Percentiles rank a stretch among this genome's conserved stretches.
phyloP scores from a whole-genome alignment of 2,113 vertebrate species.

The Marmota monax region DNA sequence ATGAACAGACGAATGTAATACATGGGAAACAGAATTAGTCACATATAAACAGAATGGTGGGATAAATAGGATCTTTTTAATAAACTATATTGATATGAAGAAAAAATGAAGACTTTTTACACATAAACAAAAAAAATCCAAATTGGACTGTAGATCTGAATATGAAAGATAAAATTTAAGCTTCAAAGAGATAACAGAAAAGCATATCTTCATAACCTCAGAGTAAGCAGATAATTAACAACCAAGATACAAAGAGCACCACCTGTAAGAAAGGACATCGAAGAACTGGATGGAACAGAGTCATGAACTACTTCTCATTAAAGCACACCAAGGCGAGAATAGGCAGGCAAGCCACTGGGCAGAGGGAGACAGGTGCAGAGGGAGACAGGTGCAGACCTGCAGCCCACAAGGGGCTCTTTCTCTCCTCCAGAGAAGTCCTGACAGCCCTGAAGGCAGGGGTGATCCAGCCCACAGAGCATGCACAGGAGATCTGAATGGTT shows the following conservation, averaged over 20 bases:
- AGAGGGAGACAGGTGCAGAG: not conserved
- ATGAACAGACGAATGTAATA: not conserved
- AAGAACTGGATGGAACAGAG: not conserved
- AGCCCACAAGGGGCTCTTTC: not conserved
- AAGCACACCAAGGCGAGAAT: not conserved
- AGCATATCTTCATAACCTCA: not conserved
- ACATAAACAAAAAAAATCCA: not conserved
- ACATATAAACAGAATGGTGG: not conserved
- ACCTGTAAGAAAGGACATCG: not conserved
- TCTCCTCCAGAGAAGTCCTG: not conserved
- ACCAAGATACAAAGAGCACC: not conserved
- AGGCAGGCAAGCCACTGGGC: not conserved
- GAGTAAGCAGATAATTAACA: not conserved
- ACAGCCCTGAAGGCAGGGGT: too few relatives aligned
- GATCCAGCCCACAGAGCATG: not conserved
- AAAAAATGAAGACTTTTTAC: not conserved
- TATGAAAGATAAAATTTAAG: not conserved
- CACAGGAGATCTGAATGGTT: not conserved
- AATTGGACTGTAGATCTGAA: not conserved
- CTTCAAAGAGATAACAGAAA: not conserved
- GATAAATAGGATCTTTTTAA: not conserved
- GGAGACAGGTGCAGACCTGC: not conserved
- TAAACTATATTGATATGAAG: not conserved
- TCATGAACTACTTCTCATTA: not conserved
- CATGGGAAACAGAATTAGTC: not conserved